Percentiles rank a stretch among this genome's conserved stretches.
These are phyloP conservation scores for Paramisgurnus dabryanus DNA, from an alignment of 2,113 vertebrate genomes.

Conservation along the genomic window DNA sequence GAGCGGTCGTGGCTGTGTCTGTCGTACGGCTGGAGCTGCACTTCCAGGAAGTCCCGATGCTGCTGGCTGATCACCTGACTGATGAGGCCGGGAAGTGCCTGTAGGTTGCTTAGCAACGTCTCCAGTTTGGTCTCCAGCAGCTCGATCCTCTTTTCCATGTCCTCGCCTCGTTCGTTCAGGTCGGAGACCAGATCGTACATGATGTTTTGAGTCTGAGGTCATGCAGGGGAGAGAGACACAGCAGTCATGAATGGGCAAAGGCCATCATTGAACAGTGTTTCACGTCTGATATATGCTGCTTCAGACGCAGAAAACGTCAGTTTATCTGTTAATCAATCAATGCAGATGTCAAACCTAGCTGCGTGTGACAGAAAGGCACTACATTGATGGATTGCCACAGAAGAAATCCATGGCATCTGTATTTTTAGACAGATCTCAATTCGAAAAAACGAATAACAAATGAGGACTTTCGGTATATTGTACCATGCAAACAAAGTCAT, in stretches of 20 bases:
- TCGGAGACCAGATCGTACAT: constrained; percentile 99
- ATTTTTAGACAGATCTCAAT: constrained; percentile 5
- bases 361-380: background rate
- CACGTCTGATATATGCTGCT: no score
- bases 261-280: background rate
- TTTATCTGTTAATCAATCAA: background rate
- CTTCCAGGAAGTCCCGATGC: constrained; percentile 92
- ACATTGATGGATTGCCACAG: background rate
- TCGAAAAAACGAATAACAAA: background rate
- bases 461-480: no score
- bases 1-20: constrained; percentile 84
- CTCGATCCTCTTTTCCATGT: constrained; percentile 97
- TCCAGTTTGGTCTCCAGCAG: constrained; percentile 95
- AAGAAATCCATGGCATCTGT: background rate
- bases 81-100: constrained; percentile 94
- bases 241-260: background rate
- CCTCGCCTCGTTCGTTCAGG: constrained; percentile 95
- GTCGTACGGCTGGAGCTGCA: constrained; percentile 91
- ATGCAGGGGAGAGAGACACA: constrained; percentile 45
- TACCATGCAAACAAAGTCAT: no score
- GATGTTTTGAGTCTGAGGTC: constrained; percentile 94
- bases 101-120: constrained; percentile 92
- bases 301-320: no score
- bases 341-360: background rate
- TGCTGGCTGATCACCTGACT: constrained; percentile 95